These are phyloP conservation scores for Heliconius hortense DNA, from an alignment of 2,888 invertebrate species.

Conservation along the genomic window DNA sequence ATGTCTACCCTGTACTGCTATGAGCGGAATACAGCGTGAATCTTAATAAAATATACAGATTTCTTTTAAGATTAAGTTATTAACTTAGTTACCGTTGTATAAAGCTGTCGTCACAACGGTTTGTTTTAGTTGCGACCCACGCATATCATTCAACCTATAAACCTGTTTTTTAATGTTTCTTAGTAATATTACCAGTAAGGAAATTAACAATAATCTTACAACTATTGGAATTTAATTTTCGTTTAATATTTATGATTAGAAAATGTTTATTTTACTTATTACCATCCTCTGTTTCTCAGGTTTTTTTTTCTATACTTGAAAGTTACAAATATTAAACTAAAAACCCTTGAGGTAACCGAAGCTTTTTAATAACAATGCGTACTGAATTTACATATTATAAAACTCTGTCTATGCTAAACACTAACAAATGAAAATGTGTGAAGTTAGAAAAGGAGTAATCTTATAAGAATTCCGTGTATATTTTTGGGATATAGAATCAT, in stretches of 20 bases:
- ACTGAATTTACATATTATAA: background rate
- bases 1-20: too few species aligned
- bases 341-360: background rate
- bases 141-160: background rate
- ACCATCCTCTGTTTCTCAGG: background rate
- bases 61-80: background rate
- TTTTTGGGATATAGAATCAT: background rate
- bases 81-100: slow-evolving; percentile 14
- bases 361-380: background rate
- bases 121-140: slow-evolving; percentile 10
- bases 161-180: background rate
- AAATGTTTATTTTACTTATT: background rate
- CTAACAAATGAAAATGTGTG: background rate
- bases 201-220: background rate
- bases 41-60: background rate
- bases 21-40: too few species aligned
- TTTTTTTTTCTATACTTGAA: background rate
- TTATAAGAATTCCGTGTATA: background rate
- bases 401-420: background rate
- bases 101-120: slow-evolving; percentile 13
- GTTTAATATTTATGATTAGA: too few species aligned
- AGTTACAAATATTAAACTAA: background rate
- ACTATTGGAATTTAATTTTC: too few species aligned
- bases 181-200: background rate
- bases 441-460: background rate